These are phyloP conservation scores for Chalcosyrphus nemorum DNA, from an alignment of 2,888 invertebrate species.

Conservation along the genomic window DNA sequence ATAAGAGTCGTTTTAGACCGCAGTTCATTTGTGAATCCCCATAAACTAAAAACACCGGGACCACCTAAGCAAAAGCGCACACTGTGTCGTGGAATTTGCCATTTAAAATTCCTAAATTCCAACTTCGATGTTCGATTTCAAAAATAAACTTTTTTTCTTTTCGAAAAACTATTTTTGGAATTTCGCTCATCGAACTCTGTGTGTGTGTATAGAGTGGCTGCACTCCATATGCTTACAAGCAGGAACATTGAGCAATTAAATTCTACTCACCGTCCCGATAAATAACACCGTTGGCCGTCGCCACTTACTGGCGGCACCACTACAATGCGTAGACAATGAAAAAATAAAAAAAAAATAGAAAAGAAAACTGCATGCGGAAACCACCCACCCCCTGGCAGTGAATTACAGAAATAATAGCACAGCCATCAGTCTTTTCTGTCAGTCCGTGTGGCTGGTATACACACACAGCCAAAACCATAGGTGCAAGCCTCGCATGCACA, in stretches of 20 bases:
- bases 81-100: constrained; percentile 7
- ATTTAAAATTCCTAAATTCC: constrained; percentile 36
- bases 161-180: constrained; percentile 47
- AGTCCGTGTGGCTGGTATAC: background rate
- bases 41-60: background rate
- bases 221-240: constrained; percentile 10
- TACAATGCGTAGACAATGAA: constrained; percentile 31
- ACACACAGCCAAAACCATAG: too few relatives aligned
- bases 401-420: background rate
- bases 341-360: too few relatives aligned
- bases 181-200: constrained; percentile 32
- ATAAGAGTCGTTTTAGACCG: too few relatives aligned
- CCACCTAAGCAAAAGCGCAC: background rate
- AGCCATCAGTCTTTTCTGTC: constrained; percentile 1
- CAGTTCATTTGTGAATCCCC: too few relatives aligned
- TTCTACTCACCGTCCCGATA: constrained; percentile 33
- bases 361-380: constrained; percentile 9
- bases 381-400: background rate
- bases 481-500: background rate
- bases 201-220: background rate
- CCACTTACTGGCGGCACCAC: constrained; percentile 12
- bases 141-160: constrained; percentile 42
- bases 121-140: constrained; percentile 1
- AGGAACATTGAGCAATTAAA: constrained; percentile 42
- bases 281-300: constrained; percentile 22